These are phyloP conservation scores for Chitala chitala DNA, from an alignment of 2,113 vertebrate species.

Conservation along the genomic window DNA sequence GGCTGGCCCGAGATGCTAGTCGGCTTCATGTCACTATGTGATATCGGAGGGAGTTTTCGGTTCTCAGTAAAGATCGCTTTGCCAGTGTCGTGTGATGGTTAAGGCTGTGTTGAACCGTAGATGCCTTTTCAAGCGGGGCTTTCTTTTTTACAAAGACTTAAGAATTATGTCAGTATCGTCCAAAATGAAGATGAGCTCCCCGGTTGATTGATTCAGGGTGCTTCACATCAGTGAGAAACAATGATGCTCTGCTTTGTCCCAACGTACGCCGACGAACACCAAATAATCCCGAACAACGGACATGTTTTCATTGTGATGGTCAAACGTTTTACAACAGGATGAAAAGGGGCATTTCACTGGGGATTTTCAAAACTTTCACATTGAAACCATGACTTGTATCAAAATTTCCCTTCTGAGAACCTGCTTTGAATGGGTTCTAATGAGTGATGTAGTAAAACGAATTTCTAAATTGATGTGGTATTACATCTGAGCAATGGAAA, in stretches of 20 bases:
- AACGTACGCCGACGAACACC: neutral
- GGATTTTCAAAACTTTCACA: constrained; percentile 14
- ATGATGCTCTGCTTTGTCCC: neutral
- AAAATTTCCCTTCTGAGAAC: constrained; percentile 3
- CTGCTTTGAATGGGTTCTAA: neutral
- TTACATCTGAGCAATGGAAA: constrained; percentile 4
- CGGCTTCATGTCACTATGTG: too few species aligned
- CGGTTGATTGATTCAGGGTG: neutral
- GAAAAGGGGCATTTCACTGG: constrained; percentile 7
- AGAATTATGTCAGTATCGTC: too few species aligned
- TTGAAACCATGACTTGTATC: constrained; percentile 8
- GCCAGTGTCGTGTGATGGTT: too few species aligned
- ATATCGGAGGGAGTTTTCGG: too few species aligned
- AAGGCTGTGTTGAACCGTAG: too few species aligned
- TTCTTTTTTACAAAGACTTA: neutral
- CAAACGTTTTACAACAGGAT: constrained; percentile 12
- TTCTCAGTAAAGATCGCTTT: too few species aligned
- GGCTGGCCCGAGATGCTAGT: too few species aligned
- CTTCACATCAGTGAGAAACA: neutral
- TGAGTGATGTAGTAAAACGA: neutral
- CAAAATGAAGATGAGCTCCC: too few species aligned
- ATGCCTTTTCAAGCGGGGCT: too few species aligned
- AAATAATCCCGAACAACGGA: neutral
- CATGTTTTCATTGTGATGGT: constrained; percentile 9
- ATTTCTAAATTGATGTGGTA: neutral